Evolutionary conservation across 1,140 invertebrate species (phyloP).

Genomic region (Atta colombica): DNA sequence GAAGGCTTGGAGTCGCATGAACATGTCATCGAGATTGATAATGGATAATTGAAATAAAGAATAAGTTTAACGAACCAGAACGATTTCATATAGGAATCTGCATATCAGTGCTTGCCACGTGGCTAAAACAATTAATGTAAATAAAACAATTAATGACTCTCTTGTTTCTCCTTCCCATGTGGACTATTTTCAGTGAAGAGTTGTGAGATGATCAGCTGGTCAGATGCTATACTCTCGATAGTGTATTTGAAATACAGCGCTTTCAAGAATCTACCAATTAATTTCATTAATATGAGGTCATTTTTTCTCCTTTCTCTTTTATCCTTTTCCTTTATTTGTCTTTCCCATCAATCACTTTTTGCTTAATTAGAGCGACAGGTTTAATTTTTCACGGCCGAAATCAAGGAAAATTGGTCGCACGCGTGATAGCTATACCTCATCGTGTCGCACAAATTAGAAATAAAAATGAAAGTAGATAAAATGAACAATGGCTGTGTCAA

Average conservation of each 20-base stretch:
- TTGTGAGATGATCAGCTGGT: slow-evolving; percentile 17
- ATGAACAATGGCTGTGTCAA: not conserved
- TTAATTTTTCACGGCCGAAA: not conserved
- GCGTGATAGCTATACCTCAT: not conserved
- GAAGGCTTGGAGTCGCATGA: slow-evolving; percentile 17
- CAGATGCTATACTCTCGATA: slow-evolving; percentile 21
- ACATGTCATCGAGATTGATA: slow-evolving; percentile 64
- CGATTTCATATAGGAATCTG: slow-evolving; percentile 53
- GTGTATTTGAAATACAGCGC: not conserved
- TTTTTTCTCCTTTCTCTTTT: not conserved
- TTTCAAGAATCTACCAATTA: not conserved
- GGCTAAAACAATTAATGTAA: slow-evolving; percentile 69
- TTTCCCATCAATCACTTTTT: not conserved
- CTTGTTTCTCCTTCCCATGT: slow-evolving; percentile 42
- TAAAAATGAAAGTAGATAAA: not conserved
- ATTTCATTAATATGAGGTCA: slow-evolving; percentile 28
- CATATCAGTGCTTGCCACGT: not conserved
- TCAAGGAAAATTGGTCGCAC: slow-evolving; percentile 19
- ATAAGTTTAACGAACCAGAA: slow-evolving; percentile 74
- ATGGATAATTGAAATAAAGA: slow-evolving; percentile 59
- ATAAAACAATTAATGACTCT: slow-evolving; percentile 66
- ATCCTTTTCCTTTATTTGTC: slow-evolving; percentile 5
- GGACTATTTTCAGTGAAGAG: not conserved
- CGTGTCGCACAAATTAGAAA: slow-evolving; percentile 35
- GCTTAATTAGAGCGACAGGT: not conserved